phyloP scores from a whole-genome alignment of 1,140 invertebrate genomes.

The Diploscapter pachys region DNA sequence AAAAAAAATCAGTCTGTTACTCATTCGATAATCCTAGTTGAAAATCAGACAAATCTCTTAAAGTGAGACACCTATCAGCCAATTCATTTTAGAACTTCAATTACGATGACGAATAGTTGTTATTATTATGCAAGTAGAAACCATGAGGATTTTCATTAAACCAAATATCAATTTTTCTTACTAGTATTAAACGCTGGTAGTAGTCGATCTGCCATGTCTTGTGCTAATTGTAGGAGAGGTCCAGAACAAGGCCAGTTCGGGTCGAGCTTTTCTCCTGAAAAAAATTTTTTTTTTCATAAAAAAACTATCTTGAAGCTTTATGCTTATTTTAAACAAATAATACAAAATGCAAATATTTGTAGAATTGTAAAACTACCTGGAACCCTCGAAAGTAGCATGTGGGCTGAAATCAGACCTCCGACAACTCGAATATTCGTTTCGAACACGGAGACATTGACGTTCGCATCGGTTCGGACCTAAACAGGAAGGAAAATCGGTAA shows the following conservation, averaged over 20 bases:
- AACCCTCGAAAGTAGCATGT: conserved; percentile 72
- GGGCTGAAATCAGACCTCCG: conserved; percentile 90
- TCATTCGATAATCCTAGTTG: too few species aligned
- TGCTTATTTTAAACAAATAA: not conserved
- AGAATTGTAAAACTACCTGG: conserved; percentile 38
- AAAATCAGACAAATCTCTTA: too few species aligned
- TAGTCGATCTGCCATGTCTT: conserved; percentile 84
- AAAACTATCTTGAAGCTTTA: not conserved
- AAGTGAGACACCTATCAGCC: too few species aligned
- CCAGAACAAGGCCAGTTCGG: conserved; percentile 87
- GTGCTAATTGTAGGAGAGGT: conserved; percentile 82
- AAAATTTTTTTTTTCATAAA: too few species aligned
- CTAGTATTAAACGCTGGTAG: conserved; percentile 65
- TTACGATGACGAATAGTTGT: too few species aligned
- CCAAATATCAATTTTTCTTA: conserved; percentile 5
- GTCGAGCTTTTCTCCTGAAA: too few species aligned
- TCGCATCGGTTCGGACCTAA: conserved; percentile 79
- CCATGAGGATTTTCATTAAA: not conserved
- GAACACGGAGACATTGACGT: conserved; percentile 99
- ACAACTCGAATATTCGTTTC: conserved; percentile 98
- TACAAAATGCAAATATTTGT: not conserved
- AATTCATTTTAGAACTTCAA: too few species aligned
- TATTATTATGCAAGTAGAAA: too few species aligned
- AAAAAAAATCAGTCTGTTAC: too few species aligned
- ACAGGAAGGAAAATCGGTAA: not conserved